Conservation (phyloP, 2,888 invertebrate species). For the Metacarcinus magister region DNA sequence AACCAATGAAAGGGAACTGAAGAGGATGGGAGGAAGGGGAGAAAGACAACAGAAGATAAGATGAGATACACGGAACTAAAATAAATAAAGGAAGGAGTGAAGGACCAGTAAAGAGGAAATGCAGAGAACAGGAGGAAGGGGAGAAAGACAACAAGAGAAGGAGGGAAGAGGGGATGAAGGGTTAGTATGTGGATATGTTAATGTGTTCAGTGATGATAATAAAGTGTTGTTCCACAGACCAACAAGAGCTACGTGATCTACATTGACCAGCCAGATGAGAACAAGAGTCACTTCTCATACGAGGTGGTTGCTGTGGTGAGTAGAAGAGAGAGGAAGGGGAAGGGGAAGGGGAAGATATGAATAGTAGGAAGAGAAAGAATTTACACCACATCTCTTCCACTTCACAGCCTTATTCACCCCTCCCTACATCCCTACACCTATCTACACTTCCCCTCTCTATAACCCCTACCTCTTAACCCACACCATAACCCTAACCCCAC, state of each 20-base stretch:
- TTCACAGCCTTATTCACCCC: no score
- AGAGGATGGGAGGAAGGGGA: no score
- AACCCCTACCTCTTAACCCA: not conserved
- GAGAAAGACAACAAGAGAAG: not conserved
- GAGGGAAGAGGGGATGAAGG: not conserved
- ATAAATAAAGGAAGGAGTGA: not conserved
- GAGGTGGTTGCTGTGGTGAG: constrained; percentile 68
- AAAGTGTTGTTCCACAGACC: constrained; percentile 48
- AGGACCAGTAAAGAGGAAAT: not conserved
- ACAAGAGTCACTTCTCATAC: constrained; percentile 36
- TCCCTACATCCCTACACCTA: no score
- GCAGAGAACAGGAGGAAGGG: not conserved
- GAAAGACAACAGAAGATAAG: no score
- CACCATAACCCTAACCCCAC: not conserved
- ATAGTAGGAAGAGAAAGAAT: no score
- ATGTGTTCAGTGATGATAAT: not conserved
- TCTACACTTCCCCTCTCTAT: no score
- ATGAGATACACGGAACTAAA: no score
- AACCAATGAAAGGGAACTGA: no score
- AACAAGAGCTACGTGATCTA: constrained; percentile 71
- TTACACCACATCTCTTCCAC: no score
- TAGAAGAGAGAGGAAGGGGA: not conserved
- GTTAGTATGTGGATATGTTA: no score
- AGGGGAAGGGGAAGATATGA: no score
- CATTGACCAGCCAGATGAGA: constrained; percentile 72